Conservation (phyloP, 2,888 invertebrate genomes). For the Gymnosoma rotundatum region DNA sequence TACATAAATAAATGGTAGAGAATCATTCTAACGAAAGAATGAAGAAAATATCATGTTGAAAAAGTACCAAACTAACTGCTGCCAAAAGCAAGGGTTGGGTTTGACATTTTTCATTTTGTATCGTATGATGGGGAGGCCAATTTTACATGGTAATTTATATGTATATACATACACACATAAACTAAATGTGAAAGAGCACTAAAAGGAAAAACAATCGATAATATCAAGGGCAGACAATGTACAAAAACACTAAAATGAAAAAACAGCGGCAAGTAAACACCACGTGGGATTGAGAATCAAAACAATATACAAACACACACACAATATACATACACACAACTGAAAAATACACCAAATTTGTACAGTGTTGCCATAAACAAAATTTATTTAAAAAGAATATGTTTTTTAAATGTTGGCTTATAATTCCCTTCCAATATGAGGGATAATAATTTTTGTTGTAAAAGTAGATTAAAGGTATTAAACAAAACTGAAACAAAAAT, state of each 20-base stretch:
- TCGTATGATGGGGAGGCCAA: slow-evolving; percentile 17
- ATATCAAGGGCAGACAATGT: slow-evolving; percentile 82
- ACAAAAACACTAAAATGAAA: slow-evolving; percentile 71
- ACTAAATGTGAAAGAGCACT: slow-evolving; percentile 49
- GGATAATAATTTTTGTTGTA: no score
- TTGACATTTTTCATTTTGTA: background rate
- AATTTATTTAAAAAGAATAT: no score
- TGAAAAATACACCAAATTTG: background rate
- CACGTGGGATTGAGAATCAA: slow-evolving; percentile 69
- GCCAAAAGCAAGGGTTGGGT: slow-evolving; percentile 42
- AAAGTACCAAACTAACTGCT: background rate
- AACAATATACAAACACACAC: slow-evolving; percentile 46
- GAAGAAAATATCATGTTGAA: background rate
- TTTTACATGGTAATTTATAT: slow-evolving; percentile 34
- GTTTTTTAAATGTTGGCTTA: no score
- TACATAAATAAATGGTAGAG: slow-evolving; percentile 19
- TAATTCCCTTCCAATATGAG: no score
- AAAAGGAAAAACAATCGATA: slow-evolving; percentile 79
- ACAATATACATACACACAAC: slow-evolving; percentile 5
- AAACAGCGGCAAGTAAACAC: slow-evolving; percentile 68
- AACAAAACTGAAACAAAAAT: no score
- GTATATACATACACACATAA: background rate
- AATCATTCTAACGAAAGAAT: slow-evolving; percentile 18
- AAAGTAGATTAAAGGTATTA: no score
- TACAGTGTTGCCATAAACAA: background rate